A percentile compares a stretch with the other conserved stretches of the same genome.
Evolutionary conservation across 2,113 vertebrate species (phyloP).

Genomic region (Cariama cristata): DNA sequence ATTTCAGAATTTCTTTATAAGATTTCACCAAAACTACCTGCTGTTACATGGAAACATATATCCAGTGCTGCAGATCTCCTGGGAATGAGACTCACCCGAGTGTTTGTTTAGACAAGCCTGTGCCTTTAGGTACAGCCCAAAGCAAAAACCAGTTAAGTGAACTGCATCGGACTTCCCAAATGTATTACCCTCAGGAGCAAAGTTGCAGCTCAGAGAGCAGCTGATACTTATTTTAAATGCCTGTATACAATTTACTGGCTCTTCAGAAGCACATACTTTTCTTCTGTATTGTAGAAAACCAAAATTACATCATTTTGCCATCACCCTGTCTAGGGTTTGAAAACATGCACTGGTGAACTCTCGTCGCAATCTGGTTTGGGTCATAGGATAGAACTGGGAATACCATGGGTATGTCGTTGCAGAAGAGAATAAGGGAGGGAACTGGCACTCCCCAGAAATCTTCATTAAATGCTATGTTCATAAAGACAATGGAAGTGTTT

Average conservation of each 20-base stretch:
- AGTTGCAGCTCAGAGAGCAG: not conserved
- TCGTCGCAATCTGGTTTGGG: not conserved
- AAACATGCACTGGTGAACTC: not conserved
- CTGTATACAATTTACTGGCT: not conserved
- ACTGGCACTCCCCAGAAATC: not conserved
- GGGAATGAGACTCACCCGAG: not conserved
- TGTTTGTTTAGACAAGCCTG: not conserved
- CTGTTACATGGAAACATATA: not conserved
- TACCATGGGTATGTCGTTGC: not conserved
- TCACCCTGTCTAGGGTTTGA: not conserved
- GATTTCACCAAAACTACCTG: not conserved
- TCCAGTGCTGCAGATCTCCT: not conserved
- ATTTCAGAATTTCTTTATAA: not conserved
- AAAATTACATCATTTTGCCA: not conserved
- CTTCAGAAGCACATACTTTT: not conserved
- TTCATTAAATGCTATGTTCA: not conserved
- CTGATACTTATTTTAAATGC: not conserved
- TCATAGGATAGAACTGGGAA: not conserved
- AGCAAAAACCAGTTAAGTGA: not conserved
- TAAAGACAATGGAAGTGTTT: not conserved
- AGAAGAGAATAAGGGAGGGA: not conserved
- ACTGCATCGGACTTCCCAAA: not conserved
- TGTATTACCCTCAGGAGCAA: not conserved
- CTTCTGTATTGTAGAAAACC: not conserved
- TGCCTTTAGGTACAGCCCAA: not conserved